Percentiles rank a stretch among this genome's conserved stretches.
Evolutionary conservation across 2,113 vertebrate genomes (phyloP).

Genomic region (Psittacara wagleri): DNA sequence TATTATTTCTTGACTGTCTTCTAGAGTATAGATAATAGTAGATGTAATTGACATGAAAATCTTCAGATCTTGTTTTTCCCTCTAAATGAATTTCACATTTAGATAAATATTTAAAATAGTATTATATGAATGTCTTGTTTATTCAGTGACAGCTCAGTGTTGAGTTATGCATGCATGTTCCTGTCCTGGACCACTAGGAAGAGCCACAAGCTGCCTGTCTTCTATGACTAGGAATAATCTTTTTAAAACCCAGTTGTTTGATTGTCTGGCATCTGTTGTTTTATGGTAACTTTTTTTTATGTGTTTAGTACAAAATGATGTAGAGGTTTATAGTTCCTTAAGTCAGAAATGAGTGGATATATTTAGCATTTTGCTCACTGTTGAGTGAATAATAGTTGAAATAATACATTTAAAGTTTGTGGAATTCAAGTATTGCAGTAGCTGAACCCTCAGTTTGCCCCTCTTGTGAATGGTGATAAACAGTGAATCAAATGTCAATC

Average conservation of each 20-base stretch:
- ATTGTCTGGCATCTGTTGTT: background rate
- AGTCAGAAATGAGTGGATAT: background rate
- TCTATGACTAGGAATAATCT: background rate
- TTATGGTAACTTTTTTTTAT: background rate
- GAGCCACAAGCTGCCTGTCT: background rate
- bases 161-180: background rate
- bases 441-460: background rate
- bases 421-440: background rate
- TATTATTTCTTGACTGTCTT: background rate
- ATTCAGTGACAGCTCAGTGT: background rate
- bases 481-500: background rate
- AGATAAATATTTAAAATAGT: background rate
- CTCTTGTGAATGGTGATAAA: background rate
- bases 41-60: background rate
- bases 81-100: background rate
- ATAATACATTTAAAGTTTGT: background rate
- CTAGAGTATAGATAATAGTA: background rate
- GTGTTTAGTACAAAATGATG: background rate
- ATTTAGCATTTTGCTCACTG: background rate
- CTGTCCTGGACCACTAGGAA: background rate
- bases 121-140: background rate
- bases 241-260: background rate
- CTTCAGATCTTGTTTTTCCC: background rate
- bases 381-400: background rate
- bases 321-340: background rate